Conservation (phyloP, 1,140 invertebrate genomes). For the Xylocopa sonorina region DNA sequence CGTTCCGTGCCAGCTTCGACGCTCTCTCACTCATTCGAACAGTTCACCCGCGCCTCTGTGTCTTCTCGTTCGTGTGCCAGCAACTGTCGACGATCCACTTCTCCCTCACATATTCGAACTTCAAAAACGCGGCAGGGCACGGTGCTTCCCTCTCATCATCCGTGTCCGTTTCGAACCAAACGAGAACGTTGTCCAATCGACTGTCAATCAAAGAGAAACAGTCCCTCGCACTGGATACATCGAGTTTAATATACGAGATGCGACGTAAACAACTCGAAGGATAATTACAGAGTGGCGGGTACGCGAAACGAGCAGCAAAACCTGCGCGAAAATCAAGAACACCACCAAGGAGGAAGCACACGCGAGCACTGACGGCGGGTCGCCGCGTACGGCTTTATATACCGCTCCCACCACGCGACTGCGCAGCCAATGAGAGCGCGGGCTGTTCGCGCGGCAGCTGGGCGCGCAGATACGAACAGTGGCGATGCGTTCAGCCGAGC, state of each 20-base stretch:
- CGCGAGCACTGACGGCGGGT: slow-evolving; percentile 65
- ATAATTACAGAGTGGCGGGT: not conserved
- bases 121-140: not conserved
- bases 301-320: not conserved
- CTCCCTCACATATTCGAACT: not conserved
- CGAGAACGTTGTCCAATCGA: no score
- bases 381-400: slow-evolving; percentile 58
- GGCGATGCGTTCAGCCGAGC: not conserved
- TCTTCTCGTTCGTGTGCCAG: not conserved
- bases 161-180: no score
- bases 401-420: slow-evolving; percentile 35
- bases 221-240: not conserved
- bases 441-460: slow-evolving; percentile 18
- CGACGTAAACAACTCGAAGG: not conserved
- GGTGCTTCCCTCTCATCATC: not conserved
- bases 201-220: no score
- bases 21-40: slow-evolving; percentile 25
- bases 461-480: slow-evolving; percentile 52
- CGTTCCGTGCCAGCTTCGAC: slow-evolving; percentile 28
- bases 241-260: no score
- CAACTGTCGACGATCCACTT: slow-evolving; percentile 13
- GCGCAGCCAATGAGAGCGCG: not conserved
- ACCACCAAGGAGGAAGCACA: slow-evolving; percentile 7
- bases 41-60: slow-evolving; percentile 2
- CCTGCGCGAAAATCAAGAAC: not conserved